phyloP scores from a whole-genome alignment of 1,140 invertebrate species.

The Goniozus legneri region DNA sequence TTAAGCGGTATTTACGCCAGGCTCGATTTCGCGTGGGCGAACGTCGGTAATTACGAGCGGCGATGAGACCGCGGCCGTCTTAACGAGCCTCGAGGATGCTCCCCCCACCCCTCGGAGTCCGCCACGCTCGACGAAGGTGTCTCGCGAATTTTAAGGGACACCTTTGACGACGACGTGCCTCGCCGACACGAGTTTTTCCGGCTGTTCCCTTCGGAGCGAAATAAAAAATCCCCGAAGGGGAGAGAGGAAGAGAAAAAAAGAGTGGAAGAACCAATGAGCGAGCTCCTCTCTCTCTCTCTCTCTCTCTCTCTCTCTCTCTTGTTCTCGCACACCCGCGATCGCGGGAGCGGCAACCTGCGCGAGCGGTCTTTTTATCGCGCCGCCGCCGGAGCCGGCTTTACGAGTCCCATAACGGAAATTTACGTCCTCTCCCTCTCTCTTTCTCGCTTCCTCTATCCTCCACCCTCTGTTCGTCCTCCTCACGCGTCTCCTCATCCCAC shows the following conservation, averaged over 20 bases:
- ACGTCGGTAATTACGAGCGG: constrained; percentile 23
- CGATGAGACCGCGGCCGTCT: constrained; percentile 23
- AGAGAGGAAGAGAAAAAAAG: constrained; percentile 4
- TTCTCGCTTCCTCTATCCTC: neutral
- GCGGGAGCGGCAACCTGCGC: constrained; percentile 32
- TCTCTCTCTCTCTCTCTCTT: too few species aligned
- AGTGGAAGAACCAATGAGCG: too few species aligned
- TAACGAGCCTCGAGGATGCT: constrained; percentile 18
- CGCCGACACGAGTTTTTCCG: constrained; percentile 18
- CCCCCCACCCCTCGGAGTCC: neutral
- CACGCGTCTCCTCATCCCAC: constrained; percentile 14
- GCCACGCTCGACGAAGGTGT: constrained; percentile 24
- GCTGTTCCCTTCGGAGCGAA: constrained; percentile 12
- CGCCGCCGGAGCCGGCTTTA: too few species aligned
- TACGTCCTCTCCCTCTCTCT: constrained; percentile 21
- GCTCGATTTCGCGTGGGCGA: constrained; percentile 31
- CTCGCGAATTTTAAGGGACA: constrained; percentile 31
- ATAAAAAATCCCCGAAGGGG: neutral
- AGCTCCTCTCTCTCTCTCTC: constrained; percentile 6
- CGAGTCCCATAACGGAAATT: too few species aligned
- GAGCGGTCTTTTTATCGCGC: constrained; percentile 33
- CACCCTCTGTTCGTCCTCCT: constrained; percentile 10
- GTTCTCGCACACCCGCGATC: too few species aligned
- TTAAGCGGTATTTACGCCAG: constrained; percentile 29
- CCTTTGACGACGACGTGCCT: constrained; percentile 15